phyloP scores from a whole-genome alignment of 37 sponge, comb jelly and placozoan species.

The Geodia barretti region DNA sequence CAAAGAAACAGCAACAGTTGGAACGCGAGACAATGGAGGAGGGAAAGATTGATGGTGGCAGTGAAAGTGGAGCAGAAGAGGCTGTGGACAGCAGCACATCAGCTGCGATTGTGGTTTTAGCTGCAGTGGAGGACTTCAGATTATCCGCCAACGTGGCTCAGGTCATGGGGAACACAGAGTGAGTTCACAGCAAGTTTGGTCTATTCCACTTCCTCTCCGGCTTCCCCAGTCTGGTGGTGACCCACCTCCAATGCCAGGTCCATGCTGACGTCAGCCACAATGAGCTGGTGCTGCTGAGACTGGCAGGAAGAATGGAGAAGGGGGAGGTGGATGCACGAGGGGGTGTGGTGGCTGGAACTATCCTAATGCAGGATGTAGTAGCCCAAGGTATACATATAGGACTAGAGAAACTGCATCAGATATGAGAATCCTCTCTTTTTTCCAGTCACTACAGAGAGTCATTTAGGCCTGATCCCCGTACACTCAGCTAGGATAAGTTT shows the following conservation, averaged over 20 bases:
- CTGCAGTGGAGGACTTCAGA: conserved; percentile 64
- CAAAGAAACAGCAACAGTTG: too few species aligned
- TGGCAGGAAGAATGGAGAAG: conserved; percentile 33
- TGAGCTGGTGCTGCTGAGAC: conserved; percentile 65
- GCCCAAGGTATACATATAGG: conserved; percentile 59
- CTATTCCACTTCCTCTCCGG: neutral
- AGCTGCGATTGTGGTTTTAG: conserved; percentile 68
- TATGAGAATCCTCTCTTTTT: too few species aligned
- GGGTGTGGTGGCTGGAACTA: conserved; percentile 80
- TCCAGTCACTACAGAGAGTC: conserved; percentile 12
- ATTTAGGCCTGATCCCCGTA: conserved; percentile 49
- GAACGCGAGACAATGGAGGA: too few species aligned
- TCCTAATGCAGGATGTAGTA: conserved; percentile 40
- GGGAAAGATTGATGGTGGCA: too few species aligned
- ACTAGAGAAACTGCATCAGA: too few species aligned
- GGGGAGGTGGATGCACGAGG: conserved; percentile 69
- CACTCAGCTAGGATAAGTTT: conserved; percentile 53
- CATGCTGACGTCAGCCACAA: conserved; percentile 70
- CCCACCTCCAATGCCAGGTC: conserved; percentile 42
- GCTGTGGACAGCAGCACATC: conserved; percentile 31
- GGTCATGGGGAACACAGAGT: conserved; percentile 86
- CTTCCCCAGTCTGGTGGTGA: conserved; percentile 47
- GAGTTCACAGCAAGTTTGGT: conserved; percentile 13
- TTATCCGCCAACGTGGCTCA: conserved; percentile 71
- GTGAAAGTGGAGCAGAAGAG: neutral